phyloP scores from a whole-genome alignment of 2,113 vertebrate species.

The Cairina moschata region DNA sequence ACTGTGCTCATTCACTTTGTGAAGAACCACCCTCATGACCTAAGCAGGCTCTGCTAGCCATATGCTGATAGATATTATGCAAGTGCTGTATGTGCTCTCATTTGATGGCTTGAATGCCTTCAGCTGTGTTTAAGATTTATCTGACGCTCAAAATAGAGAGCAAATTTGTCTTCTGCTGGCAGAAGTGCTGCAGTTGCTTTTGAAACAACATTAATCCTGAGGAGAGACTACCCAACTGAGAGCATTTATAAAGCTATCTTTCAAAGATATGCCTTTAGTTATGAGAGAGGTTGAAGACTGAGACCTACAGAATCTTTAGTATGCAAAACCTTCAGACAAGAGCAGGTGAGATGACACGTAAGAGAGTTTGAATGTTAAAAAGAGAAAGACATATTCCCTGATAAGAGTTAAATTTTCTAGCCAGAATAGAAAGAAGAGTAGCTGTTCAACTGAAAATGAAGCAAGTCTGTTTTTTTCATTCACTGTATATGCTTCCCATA shows the following conservation, averaged over 20 bases:
- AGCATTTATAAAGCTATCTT: neutral
- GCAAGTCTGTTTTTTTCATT: neutral
- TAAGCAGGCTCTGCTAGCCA: neutral
- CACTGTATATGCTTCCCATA: neutral
- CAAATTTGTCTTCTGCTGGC: slow-evolving; percentile 28
- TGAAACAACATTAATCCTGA: slow-evolving; percentile 9
- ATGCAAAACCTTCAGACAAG: neutral
- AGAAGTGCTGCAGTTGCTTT: slow-evolving; percentile 33
- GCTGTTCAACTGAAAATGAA: neutral
- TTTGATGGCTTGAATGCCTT: slow-evolving; percentile 26
- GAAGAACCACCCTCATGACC: slow-evolving; percentile 11
- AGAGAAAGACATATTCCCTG: neutral
- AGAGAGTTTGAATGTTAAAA: neutral
- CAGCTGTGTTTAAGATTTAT: slow-evolving; percentile 42
- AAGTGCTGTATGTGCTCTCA: neutral
- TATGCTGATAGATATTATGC: slow-evolving; percentile 17
- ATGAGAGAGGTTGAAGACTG: neutral
- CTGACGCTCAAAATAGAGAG: slow-evolving; percentile 40
- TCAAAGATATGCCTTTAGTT: neutral
- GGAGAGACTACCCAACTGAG: neutral
- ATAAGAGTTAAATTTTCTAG: neutral
- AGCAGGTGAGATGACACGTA: neutral
- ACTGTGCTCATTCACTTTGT: neutral
- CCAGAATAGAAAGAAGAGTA: neutral
- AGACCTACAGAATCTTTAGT: neutral